Conservation (phyloP, 2,113 vertebrate species). For the Ploceus nigricollis region DNA sequence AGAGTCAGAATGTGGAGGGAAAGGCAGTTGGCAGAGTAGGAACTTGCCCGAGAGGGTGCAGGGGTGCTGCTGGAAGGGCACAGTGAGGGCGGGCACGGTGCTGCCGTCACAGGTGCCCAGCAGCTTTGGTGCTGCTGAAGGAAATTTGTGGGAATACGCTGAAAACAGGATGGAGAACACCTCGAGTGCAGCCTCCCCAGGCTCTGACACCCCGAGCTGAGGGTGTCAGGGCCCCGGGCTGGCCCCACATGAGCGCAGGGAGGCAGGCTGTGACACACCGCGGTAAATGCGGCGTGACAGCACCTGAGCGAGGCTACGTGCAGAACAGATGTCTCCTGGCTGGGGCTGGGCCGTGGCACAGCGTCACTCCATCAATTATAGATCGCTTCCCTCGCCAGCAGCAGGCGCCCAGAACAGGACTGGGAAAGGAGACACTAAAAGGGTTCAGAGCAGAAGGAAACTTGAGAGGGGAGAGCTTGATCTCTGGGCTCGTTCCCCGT, state of each 20-base stretch:
- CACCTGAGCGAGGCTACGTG: constrained; percentile 62
- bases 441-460: not conserved
- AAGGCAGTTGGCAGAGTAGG: accelerated
- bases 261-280: not conserved
- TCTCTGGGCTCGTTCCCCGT: accelerated
- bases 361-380: constrained; percentile 71
- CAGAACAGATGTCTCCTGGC: constrained; percentile 68
- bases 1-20: not conserved
- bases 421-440: not conserved
- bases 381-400: constrained; percentile 43
- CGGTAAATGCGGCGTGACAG: constrained; percentile 67
- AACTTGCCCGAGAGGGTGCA: not conserved
- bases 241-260: not conserved
- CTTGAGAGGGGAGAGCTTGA: not conserved
- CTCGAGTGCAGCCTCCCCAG: not conserved
- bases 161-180: not conserved
- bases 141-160: not conserved
- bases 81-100: not conserved
- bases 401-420: not conserved
- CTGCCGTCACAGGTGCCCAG: accelerated
- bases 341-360: constrained; percentile 63
- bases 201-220: not conserved
- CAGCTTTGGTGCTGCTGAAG: not conserved
- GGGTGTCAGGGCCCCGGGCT: not conserved
- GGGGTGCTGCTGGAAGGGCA: not conserved